Evolutionary conservation across 1,140 invertebrate genomes (phyloP), one percentile per base, ranked within the genome.

Genomic region (Rhopalosiphum maidis): DNA sequence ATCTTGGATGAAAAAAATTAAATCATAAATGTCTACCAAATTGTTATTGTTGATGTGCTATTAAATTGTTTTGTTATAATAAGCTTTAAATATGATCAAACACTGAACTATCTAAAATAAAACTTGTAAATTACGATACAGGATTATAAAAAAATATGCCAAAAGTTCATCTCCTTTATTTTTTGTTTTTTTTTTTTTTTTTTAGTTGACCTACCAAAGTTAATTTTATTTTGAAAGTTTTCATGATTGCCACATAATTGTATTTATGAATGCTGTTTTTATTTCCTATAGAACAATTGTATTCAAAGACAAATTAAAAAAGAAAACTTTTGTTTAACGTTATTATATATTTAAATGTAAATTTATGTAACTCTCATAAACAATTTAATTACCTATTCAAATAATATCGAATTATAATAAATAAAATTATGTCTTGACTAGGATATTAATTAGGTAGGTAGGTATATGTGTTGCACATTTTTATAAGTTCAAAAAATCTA

Each of bases 141-240:
- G 35, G n/a, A 51, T 89, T 89, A 23, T 35, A 87, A 48, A 87
- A 87, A 46, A 87, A 46, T 87, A 46, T 48, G n/a, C 21, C 18
- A 89, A 54, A 89, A 89, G n/a, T 89, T 54, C 21, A 51, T 89
- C 48, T 54, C 23, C 21, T 51, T 89, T 35, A 23, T 89, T 54
- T 87, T 89, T 54, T n/a, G 48, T 51, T 89, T 51, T 41, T 87
- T 89, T 37, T 87, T 89, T 37, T 22, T 8, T 22, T 37, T n/a
- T 48, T 51, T 4, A 89, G 87, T 89, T 51, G 48, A 89, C 87
- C 46, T n/a, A 54, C n/a, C 48, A 54, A 37, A 89, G 87, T 35
- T 89, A 89, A 89, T 89, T 89, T 51, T 89, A 54, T 89, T 89
- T 89, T 35, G n/a, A 54, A 89, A 89, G 48, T 89, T 89, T 89